Percentiles rank a stretch among this genome's conserved stretches.
phyloP scores from a whole-genome alignment of 2,113 vertebrate species.

The Hystrix cristata region DNA sequence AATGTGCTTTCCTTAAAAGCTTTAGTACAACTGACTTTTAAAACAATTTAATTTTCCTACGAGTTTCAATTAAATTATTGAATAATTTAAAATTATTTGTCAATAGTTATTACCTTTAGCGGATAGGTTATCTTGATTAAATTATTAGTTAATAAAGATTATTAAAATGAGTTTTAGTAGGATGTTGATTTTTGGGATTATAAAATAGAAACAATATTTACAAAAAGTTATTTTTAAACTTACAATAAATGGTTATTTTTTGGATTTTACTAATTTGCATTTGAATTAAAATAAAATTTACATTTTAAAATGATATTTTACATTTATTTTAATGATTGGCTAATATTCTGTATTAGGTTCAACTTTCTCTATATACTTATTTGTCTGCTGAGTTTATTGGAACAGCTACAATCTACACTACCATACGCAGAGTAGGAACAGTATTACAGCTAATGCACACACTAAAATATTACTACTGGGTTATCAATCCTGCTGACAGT shows the following conservation, averaged over 20 bases:
- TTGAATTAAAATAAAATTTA: constrained; percentile 23
- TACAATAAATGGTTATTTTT: not conserved
- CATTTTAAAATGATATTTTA: not conserved
- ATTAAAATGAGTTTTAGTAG: constrained; percentile 13
- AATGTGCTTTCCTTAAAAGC: not conserved
- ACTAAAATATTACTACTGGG: constrained; percentile 99
- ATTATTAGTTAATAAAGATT: not conserved
- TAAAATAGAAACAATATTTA: constrained; percentile 15
- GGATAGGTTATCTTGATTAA: not conserved
- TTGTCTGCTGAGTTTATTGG: constrained; percentile 98
- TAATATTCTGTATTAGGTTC: constrained; percentile 89
- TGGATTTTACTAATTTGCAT: constrained; percentile 8
- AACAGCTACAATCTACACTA: constrained; percentile 96
- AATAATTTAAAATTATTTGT: constrained; percentile 14
- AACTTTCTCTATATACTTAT: constrained; percentile 97
- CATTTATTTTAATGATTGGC: not conserved
- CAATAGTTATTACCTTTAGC: not conserved
- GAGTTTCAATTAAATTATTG: not conserved
- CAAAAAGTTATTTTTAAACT: constrained; percentile 24
- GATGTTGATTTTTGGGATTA: not conserved
- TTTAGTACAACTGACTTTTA: not conserved
- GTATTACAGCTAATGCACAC: constrained; percentile 98
- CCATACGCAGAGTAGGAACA: constrained; percentile 97
- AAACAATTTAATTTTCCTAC: constrained; percentile 5
- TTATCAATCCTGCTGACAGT: constrained; percentile 93